phyloP scores from a whole-genome alignment of 2,113 vertebrate genomes.

The Coreoperca whiteheadi region DNA sequence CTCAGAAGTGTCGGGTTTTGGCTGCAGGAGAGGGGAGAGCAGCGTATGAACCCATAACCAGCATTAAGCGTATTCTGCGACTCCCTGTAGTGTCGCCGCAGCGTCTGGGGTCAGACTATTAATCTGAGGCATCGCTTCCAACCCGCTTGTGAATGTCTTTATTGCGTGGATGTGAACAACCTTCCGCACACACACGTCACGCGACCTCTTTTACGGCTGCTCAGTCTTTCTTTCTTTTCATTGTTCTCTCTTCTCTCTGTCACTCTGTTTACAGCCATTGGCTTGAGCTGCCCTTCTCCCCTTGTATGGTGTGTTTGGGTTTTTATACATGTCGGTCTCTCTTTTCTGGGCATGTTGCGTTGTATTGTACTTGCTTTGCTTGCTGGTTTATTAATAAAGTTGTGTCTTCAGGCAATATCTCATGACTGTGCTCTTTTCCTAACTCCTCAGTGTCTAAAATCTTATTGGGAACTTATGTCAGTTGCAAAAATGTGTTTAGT shows the following conservation, averaged over 20 bases:
- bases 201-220: slow-evolving; percentile 19
- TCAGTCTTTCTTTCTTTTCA: slow-evolving; percentile 24
- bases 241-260: slow-evolving; percentile 33
- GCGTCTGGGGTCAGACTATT: slow-evolving; percentile 19
- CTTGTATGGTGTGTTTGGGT: slow-evolving; percentile 51
- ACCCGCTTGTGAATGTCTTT: slow-evolving; percentile 72
- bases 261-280: slow-evolving; percentile 58
- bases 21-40: not conserved
- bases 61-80: slow-evolving; percentile 47
- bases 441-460: not conserved
- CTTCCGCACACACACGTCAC: slow-evolving; percentile 30
- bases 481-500: not conserved
- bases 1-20: slow-evolving; percentile 17
- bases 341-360: slow-evolving; percentile 33
- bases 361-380: slow-evolving; percentile 73
- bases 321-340: slow-evolving; percentile 57
- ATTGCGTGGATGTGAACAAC: slow-evolving; percentile 63
- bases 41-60: slow-evolving; percentile 50
- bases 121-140: slow-evolving; percentile 4
- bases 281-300: slow-evolving; percentile 37
- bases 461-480: not conserved
- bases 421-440: slow-evolving; percentile 2
- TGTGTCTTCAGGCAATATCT: slow-evolving; percentile 62
- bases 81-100: slow-evolving; percentile 24
- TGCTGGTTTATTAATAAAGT: slow-evolving; percentile 82